Evolutionary conservation across 2,113 vertebrate genomes (phyloP).

Genomic region (Brachypodius melanocephalos): DNA sequence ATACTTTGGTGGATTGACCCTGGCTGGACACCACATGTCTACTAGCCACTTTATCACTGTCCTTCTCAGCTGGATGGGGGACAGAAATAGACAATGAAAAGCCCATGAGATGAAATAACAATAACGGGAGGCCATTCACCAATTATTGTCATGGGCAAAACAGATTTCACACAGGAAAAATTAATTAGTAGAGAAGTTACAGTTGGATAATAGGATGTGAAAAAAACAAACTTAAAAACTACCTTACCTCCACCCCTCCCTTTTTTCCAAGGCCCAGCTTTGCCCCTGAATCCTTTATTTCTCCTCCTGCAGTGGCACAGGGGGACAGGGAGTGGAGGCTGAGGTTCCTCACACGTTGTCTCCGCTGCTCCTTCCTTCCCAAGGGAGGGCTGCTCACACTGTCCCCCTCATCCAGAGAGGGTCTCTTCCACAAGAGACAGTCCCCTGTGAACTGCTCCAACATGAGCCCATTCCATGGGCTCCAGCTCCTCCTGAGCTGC

Average conservation of each 20-base stretch:
- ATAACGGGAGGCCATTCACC: not conserved
- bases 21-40: not conserved
- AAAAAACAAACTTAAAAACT: not conserved
- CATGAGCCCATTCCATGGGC: not conserved
- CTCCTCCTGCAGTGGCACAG: not conserved
- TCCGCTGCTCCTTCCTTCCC: not conserved
- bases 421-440: not conserved
- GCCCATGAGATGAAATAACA: not conserved
- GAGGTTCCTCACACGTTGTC: accelerated
- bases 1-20: not conserved
- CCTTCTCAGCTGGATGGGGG: not conserved
- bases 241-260: accelerated
- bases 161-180: not conserved
- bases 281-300: not conserved
- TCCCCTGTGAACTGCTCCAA: not conserved
- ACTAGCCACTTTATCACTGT: not conserved
- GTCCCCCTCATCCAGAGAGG: not conserved
- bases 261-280: not conserved
- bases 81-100: not conserved
- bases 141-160: not conserved
- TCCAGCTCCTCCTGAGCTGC: no score
- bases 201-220: not conserved
- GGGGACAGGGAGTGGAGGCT: not conserved
- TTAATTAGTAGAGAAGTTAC: not conserved
- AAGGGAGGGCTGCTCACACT: not conserved